Evolutionary conservation across 2,113 vertebrate genomes (phyloP).

Genomic region (Dasyurus viverrinus): DNA sequence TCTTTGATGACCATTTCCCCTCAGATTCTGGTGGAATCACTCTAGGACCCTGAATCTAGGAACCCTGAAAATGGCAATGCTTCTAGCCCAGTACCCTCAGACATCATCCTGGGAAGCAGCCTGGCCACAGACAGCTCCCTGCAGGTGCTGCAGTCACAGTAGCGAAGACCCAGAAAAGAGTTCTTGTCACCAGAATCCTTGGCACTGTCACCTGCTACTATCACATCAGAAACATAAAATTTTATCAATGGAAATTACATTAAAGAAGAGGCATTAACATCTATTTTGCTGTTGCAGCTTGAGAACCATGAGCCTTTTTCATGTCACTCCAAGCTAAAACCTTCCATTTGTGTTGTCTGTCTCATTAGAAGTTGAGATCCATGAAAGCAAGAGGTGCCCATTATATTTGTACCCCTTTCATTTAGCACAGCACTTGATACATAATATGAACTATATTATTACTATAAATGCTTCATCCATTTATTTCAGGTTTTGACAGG

Average conservation of each 20-base stretch:
- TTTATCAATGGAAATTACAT: background rate
- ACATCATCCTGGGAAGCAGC: background rate
- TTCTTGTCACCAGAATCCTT: background rate
- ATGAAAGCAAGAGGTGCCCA: background rate
- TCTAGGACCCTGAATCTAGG: background rate
- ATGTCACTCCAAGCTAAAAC: background rate
- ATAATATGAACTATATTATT: background rate
- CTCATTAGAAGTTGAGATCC: background rate
- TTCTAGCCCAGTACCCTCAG: background rate
- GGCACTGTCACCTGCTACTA: background rate
- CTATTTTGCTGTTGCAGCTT: background rate
- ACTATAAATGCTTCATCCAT: background rate
- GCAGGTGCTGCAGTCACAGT: background rate
- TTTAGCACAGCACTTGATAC: background rate
- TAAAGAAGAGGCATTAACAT: background rate
- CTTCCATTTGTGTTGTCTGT: background rate
- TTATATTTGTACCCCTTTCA: background rate
- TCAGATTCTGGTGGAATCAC: background rate
- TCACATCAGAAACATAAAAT: background rate
- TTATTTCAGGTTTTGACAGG: background rate
- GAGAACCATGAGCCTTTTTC: background rate
- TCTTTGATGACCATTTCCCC: background rate
- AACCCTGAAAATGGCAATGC: background rate
- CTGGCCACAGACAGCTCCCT: background rate
- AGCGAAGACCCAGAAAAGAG: background rate